Conservation (phyloP, 2,797 vertebrate species). For the Enteromius mattozi region DNA sequence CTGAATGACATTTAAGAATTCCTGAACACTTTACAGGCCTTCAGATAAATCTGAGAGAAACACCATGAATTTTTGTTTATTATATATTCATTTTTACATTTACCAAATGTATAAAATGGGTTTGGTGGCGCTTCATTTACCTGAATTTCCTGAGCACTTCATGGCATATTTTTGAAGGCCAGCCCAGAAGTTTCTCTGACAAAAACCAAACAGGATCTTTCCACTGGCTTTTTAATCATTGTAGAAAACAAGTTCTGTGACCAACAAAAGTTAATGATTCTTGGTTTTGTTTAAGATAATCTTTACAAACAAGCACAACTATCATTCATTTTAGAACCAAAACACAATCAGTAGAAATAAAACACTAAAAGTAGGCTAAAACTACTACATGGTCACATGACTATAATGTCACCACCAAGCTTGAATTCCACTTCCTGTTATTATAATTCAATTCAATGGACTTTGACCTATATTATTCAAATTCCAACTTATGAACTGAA, state of each 20-base stretch:
- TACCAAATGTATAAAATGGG: neutral
- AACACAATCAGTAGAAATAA: neutral
- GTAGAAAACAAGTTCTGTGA: neutral
- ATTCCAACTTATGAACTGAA: neutral
- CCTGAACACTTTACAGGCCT: neutral
- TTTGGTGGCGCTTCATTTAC: neutral
- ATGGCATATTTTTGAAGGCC: neutral
- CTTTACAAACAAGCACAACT: neutral
- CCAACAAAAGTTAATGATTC: neutral
- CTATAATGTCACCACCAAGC: neutral
- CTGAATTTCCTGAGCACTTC: neutral
- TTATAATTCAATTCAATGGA: neutral
- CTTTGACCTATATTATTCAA: neutral
- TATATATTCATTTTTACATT: neutral
- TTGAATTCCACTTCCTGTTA: neutral
- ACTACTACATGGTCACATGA: neutral
- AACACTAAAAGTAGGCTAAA: neutral
- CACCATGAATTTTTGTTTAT: neutral
- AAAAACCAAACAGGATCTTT: neutral
- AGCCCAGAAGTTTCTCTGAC: neutral
- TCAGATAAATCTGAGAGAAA: neutral
- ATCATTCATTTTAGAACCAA: neutral
- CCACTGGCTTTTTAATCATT: neutral
- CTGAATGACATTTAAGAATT: neutral
- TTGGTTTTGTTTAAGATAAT: neutral